Evolutionary conservation across 2,797 vertebrate genomes (phyloP).

Genomic region (Lycodopsis pacificus): DNA sequence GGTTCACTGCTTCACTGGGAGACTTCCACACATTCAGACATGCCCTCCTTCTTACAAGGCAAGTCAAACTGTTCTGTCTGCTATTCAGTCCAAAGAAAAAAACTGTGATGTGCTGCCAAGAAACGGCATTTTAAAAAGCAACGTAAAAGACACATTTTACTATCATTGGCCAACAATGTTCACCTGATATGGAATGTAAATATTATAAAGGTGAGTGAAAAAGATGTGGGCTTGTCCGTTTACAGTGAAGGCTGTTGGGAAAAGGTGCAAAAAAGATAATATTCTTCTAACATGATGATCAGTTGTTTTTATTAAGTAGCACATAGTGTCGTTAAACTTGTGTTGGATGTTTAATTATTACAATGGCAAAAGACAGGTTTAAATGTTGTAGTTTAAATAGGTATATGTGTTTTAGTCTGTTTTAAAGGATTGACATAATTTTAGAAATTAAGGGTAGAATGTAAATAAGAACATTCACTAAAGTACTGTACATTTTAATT

Average conservation of each 20-base stretch:
- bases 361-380: too few species aligned
- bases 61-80: slow-evolving; percentile 46
- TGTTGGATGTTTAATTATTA: too few species aligned
- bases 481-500: background rate
- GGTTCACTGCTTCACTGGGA: slow-evolving; percentile 98
- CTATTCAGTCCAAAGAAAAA: background rate
- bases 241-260: background rate
- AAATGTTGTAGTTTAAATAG: too few species aligned
- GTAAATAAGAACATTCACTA: background rate
- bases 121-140: background rate
- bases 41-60: slow-evolving; percentile 92
- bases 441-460: background rate
- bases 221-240: background rate
- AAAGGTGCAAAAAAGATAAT: background rate
- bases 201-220: background rate
- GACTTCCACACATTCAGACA: slow-evolving; percentile 87
- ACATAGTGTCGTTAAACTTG: too few species aligned
- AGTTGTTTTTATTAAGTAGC: too few species aligned
- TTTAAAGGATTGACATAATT: background rate
- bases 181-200: background rate
- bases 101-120: background rate
- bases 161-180: background rate
- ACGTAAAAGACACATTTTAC: background rate
- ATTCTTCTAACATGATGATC: background rate
- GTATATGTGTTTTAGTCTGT: background rate